Evolutionary conservation across 2,888 invertebrate species (phyloP).

Genomic region (Eledona agricola): DNA sequence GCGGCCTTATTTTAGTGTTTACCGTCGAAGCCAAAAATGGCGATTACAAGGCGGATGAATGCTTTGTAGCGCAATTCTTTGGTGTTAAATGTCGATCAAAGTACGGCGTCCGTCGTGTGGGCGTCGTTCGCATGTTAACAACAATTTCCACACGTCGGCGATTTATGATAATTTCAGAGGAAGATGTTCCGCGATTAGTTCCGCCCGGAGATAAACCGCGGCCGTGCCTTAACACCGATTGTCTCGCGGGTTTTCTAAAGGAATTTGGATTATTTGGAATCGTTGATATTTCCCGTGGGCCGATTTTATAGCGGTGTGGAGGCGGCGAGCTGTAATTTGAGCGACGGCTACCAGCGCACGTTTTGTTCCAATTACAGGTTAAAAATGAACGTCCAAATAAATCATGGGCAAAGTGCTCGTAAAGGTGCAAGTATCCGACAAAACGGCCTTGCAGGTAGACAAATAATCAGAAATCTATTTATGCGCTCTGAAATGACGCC

Average conservation of each 20-base stretch:
- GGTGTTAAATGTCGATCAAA: conserved; percentile 1
- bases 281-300: conserved; percentile 25
- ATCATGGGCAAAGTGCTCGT: conserved; percentile 6
- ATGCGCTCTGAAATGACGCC: not conserved
- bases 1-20: conserved; percentile 2
- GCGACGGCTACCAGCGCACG: conserved; percentile 23
- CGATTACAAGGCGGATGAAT: not conserved
- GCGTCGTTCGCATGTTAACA: not conserved
- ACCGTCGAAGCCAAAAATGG: not conserved
- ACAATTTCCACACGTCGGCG: not conserved
- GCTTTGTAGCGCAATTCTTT: no score
- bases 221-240: conserved; percentile 2
- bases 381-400: conserved; percentile 18
- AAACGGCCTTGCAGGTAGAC: not conserved
- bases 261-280: conserved; percentile 23
- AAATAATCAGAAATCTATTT: not conserved
- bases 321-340: conserved; percentile 28
- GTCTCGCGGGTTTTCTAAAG: conserved; percentile 8
- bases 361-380: conserved; percentile 30
- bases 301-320: conserved; percentile 23
- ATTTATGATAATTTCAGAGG: conserved; percentile 9
- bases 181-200: conserved; percentile 2
- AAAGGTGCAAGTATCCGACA: conserved; percentile 7
- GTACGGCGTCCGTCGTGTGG: not conserved
- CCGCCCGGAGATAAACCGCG: conserved; percentile 6